These are phyloP conservation scores for Dendrocopos noguchii DNA, from an alignment of 2,113 vertebrate genomes.

Conservation along the genomic window DNA sequence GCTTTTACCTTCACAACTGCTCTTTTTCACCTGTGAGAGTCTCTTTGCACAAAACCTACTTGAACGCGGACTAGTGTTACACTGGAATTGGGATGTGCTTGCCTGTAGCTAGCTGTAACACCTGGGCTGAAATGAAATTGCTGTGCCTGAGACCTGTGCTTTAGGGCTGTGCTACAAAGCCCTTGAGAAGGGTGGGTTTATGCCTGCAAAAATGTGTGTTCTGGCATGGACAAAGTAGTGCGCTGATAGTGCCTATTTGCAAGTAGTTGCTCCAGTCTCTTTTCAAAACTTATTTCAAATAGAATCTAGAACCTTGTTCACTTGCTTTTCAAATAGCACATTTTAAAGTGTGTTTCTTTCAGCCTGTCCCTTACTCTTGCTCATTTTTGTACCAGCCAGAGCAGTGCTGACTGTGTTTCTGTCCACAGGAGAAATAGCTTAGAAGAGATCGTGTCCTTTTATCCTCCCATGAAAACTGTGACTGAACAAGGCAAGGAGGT, in stretches of 20 bases:
- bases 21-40: neutral
- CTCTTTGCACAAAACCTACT: neutral
- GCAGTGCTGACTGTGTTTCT: slow-evolving; percentile 22
- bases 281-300: neutral
- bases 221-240: neutral
- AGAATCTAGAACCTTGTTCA: neutral
- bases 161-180: neutral
- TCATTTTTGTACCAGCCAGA: neutral
- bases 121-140: neutral
- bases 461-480: slow-evolving; percentile 86
- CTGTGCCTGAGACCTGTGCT: neutral
- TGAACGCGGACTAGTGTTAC: neutral
- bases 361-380: neutral
- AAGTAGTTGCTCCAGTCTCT: neutral
- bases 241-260: neutral
- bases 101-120: neutral
- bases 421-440: slow-evolving; percentile 80
- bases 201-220: neutral
- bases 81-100: neutral
- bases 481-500: slow-evolving; percentile 90
- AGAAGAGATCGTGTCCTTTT: slow-evolving; percentile 84
- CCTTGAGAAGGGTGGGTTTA: neutral
- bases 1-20: neutral
- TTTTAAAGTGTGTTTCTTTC: neutral
- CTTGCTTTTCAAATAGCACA: neutral